Percentiles rank a stretch among this genome's conserved stretches.
phyloP scores from a whole-genome alignment of 2,888 invertebrate genomes.

The Scrobipalpa atriplicella region DNA sequence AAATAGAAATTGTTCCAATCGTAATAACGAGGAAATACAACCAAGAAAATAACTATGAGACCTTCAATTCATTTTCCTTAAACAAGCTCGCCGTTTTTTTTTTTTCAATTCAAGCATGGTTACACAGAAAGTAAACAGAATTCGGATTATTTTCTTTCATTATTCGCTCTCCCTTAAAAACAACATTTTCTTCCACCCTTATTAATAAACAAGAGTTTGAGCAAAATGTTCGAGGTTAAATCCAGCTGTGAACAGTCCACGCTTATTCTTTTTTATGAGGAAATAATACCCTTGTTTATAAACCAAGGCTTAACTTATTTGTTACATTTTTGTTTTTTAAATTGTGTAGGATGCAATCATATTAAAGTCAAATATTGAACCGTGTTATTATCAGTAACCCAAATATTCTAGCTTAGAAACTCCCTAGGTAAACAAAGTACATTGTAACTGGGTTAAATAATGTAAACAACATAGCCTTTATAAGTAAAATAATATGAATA shows the following conservation, averaged over 20 bases:
- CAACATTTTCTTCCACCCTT: slow-evolving; percentile 11
- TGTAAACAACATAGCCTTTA: too few species aligned
- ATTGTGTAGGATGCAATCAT: too few species aligned
- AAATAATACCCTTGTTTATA: neutral
- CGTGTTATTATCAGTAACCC: too few species aligned
- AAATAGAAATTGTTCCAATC: too few species aligned
- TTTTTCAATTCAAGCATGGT: slow-evolving; percentile 4
- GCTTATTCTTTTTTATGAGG: neutral
- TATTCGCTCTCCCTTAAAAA: neutral
- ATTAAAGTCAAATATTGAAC: too few species aligned
- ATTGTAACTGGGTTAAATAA: too few species aligned
- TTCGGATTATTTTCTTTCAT: slow-evolving; percentile 7
- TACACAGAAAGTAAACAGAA: slow-evolving; percentile 10
- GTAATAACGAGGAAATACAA: too few species aligned
- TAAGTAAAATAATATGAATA: too few species aligned
- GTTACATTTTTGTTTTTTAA: neutral
- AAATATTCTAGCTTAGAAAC: too few species aligned
- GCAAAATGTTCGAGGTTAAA: slow-evolving; percentile 1
- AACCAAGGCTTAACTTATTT: neutral
- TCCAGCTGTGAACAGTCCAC: neutral
- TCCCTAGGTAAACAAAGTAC: too few species aligned
- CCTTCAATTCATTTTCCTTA: too few species aligned
- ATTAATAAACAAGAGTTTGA: slow-evolving; percentile 14
- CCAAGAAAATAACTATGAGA: too few species aligned
- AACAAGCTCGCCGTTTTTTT: neutral